Evolutionary conservation across 2,113 vertebrate species (phyloP), one percentile per base, ranked within the genome.

Genomic region (Rhynchomys soricoides): DNA sequence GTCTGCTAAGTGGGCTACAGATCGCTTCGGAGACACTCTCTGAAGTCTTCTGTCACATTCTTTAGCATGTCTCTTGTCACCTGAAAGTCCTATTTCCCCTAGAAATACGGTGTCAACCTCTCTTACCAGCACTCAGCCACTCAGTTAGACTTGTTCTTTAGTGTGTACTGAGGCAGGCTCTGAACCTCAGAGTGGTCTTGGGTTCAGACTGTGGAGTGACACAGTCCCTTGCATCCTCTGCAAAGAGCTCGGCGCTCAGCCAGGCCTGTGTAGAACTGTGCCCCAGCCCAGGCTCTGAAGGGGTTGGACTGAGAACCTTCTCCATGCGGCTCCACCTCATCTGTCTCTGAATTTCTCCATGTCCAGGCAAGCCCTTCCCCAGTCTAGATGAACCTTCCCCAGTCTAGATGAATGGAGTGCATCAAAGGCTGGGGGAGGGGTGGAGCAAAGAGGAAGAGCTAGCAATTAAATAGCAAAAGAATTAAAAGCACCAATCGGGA

Each of bases 401-500:
- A 64, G n/a, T n/a, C 81, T 17, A n/a, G 96, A 57, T 1, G 0
- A 90, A 96, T 89, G 78, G 79, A 89, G 77, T 24, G 79, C 78
- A 73, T 17, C 62, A 11, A 79, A 89, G 94, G 48, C 22, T 74
- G 91, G 0, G 13, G 90, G 0, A 7, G 66, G 95, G 59, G 26
- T 86, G 81, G 89, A 71, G 73, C 82, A 1, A 50, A 86, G 78
- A 95, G 73, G 92, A 97, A 97, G 86, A 95, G 57, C 79, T 96
- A 1, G 55, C 26, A 96, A 96, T 95, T 81, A 57, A 96, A 95
- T 95, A 71, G 92, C 91, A 95, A 83, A 94, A 82, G 97, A 98
- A 98, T 98, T 98, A 96, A 98, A 98, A 98, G 98, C 98, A 95
- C 96, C 70, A 19, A 97, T 97, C 97, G 95, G 83, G 92, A 97